Evolutionary conservation across 2,797 vertebrate genomes (phyloP), one percentile per base, ranked within the genome.

Genomic region (Anguilla pacifica): DNA sequence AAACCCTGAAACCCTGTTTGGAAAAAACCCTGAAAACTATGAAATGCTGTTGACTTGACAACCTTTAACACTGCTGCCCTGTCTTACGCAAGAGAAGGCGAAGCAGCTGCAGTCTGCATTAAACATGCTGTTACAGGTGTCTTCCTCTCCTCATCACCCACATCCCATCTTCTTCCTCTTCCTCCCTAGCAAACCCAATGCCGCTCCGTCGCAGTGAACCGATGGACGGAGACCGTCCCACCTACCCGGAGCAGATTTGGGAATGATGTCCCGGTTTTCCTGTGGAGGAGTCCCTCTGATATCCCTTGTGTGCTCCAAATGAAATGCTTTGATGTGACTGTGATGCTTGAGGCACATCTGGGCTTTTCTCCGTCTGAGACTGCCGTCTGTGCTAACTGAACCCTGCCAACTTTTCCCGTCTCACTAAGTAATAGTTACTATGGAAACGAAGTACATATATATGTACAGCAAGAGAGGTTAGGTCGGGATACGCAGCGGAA

Each of bases 401-500:
- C 91, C 86, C 88, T 89, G 92, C 92, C 93, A 95, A 93, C 93
- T 95, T 93, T 93, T 92, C 92, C 92, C 89, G 90, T 93, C 93
- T 95, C 93, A 91, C 92, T 93, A 94, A 89, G 89, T 93, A 93
- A 94, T 93, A 89, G 95, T 96, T 94, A 87, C 95, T 93, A 97
- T 97, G 94, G 95, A 95, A 96, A 96, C 96, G 94, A 95, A 93
- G 91, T 95, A 95, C 94, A 91, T 92, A 92, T 90, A 92, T 92
- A 88, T 86, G 89, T 85, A 88, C 84, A 88, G 87, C 57, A 19
- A 46, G 88, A 89, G 91, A 93, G 94, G 94, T 95, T 95, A 95
- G 90, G 93, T 90, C 90, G 92, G 94, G 94, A 96, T 94, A 95
- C 92, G 93, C 90, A 89, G 81, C 9, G 90, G 87, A 95, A 93